Conservation (phyloP, 2,888 invertebrate species). For the Phengaris arion region DNA sequence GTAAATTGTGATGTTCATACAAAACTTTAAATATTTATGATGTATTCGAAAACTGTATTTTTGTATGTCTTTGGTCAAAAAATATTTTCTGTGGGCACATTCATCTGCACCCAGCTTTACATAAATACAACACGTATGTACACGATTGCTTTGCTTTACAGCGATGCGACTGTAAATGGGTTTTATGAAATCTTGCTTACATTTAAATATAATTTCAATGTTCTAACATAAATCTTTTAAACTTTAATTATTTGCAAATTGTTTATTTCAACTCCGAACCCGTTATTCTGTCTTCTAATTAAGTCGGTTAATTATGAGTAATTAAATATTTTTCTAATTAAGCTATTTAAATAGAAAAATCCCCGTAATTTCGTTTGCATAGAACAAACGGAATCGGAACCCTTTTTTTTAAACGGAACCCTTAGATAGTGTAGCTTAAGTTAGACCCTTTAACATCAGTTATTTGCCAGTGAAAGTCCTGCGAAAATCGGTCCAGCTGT, state of each 20-base stretch:
- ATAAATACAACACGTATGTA: slow-evolving; percentile 24
- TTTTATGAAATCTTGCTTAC: slow-evolving; percentile 30
- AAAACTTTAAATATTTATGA: background rate
- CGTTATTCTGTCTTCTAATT: too few species aligned
- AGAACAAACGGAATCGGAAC: too few species aligned
- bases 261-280: background rate
- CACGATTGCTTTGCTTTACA: slow-evolving; percentile 28
- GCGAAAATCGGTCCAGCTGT: too few species aligned
- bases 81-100: background rate
- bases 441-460: too few species aligned
- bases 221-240: slow-evolving; percentile 13
- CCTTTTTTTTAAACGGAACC: too few species aligned
- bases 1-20: background rate
- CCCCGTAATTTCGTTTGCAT: too few species aligned
- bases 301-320: too few species aligned
- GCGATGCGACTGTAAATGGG: slow-evolving; percentile 30
- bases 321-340: too few species aligned
- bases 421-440: too few species aligned
- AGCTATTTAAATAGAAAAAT: too few species aligned
- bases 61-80: background rate
- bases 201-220: slow-evolving; percentile 30
- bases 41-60: background rate
- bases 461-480: too few species aligned
- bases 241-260: slow-evolving; percentile 11
- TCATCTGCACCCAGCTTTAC: slow-evolving; percentile 18